These are phyloP conservation scores for Congeria kusceri DNA, from an alignment of 2,888 invertebrate genomes.

Conservation along the genomic window DNA sequence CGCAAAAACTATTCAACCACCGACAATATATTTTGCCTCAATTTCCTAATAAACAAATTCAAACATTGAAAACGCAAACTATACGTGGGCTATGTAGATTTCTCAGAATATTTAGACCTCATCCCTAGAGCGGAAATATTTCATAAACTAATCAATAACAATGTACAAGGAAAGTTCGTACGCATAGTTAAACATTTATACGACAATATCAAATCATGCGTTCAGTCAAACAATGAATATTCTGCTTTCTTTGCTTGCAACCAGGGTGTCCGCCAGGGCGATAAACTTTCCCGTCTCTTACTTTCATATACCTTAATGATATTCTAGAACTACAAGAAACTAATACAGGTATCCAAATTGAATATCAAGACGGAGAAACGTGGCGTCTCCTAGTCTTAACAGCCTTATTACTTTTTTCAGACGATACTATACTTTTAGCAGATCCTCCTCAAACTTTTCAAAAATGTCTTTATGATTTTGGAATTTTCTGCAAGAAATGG, in stretches of 20 bases:
- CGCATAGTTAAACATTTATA: slow-evolving; percentile 27
- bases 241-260: slow-evolving; percentile 22
- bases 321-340: too few relatives aligned
- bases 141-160: slow-evolving; percentile 18
- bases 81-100: slow-evolving; percentile 27
- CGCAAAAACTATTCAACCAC: slow-evolving; percentile 28
- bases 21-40: slow-evolving; percentile 45
- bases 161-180: slow-evolving; percentile 28
- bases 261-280: slow-evolving; percentile 23
- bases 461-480: too few relatives aligned
- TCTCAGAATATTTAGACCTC: slow-evolving; percentile 34
- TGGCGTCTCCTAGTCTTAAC: too few relatives aligned
- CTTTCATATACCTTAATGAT: neutral
- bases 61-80: slow-evolving; percentile 18
- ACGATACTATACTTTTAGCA: too few relatives aligned
- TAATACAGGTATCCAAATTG: too few relatives aligned
- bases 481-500: too few relatives aligned
- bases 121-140: slow-evolving; percentile 4
- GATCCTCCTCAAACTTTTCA: too few relatives aligned
- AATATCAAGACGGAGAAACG: too few relatives aligned
- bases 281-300: slow-evolving; percentile 1
- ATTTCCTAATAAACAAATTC: slow-evolving; percentile 17
- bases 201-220: slow-evolving; percentile 29
- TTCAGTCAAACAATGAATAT: neutral
- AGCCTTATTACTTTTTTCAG: too few relatives aligned